These are phyloP conservation scores for Monarcha castaneiventris DNA, from an alignment of 2,113 vertebrate species.

Conservation along the genomic window DNA sequence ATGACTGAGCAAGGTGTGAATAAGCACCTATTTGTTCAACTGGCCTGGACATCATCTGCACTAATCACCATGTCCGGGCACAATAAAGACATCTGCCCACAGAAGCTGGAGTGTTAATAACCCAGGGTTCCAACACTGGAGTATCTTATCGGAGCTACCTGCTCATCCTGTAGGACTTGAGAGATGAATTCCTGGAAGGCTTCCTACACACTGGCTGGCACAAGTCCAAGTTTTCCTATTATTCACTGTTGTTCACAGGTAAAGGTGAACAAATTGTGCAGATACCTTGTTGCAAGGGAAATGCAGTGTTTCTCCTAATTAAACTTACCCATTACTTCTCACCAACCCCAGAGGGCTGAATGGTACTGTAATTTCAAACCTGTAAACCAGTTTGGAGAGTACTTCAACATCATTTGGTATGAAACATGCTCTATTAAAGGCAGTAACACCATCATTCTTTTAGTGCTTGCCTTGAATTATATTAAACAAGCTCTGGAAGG, in stretches of 20 bases:
- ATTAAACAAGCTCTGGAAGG: background rate
- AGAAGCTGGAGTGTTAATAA: background rate
- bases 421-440: background rate
- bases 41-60: background rate
- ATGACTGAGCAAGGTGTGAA: background rate
- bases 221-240: background rate
- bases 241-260: too few relatives aligned
- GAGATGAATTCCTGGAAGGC: background rate
- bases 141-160: background rate
- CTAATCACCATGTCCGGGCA: background rate
- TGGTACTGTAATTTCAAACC: background rate
- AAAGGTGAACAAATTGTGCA: background rate
- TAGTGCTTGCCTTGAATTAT: background rate
- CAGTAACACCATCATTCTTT: background rate
- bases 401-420: background rate
- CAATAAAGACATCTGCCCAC: background rate
- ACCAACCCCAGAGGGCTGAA: background rate
- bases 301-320: background rate
- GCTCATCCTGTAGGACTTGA: background rate
- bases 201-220: background rate
- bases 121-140: background rate
- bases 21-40: background rate
- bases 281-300: background rate
- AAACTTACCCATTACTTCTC: background rate
- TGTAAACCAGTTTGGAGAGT: background rate